These are phyloP conservation scores for Lasiurus borealis DNA, from an alignment of 2,113 vertebrate species.

Conservation along the genomic window DNA sequence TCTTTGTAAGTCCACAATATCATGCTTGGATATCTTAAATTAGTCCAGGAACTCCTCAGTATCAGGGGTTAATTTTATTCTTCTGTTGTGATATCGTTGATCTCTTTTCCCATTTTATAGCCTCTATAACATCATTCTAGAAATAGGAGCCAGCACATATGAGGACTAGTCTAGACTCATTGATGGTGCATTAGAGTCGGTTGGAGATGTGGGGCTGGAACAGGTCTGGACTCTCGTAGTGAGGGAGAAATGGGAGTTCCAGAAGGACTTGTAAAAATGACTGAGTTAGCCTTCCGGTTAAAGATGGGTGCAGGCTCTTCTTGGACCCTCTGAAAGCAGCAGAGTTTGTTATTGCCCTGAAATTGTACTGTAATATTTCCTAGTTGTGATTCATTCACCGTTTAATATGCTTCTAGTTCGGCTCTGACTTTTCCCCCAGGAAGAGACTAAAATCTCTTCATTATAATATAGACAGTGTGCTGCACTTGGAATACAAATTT, in stretches of 20 bases:
- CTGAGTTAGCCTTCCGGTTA: neutral
- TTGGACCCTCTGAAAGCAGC: neutral
- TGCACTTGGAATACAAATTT: constrained; percentile 90
- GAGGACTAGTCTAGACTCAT: neutral
- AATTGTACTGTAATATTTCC: constrained; percentile 79
- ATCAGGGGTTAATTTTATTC: neutral
- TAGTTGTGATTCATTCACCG: constrained; percentile 82
- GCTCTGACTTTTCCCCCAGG: constrained; percentile 87
- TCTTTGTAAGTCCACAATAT: constrained; percentile 24
- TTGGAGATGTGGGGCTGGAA: neutral
- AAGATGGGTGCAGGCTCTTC: neutral
- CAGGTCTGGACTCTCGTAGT: neutral
- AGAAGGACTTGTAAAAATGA: neutral
- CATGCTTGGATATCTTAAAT: neutral
- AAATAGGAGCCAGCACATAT: neutral
- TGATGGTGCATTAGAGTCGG: neutral
- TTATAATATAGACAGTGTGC: constrained; percentile 86
- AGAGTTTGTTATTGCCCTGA: neutral
- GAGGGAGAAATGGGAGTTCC: neutral
- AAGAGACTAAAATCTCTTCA: constrained; percentile 88
- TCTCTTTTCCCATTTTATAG: neutral
- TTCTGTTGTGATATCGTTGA: neutral
- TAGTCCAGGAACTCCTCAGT: neutral
- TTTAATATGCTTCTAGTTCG: constrained; percentile 87
- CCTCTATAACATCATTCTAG: neutral